A percentile compares a stretch with the other conserved stretches of the same genome.
These are phyloP conservation scores for Pteruthius melanotis DNA, from an alignment of 2,113 vertebrate genomes.

Conservation along the genomic window DNA sequence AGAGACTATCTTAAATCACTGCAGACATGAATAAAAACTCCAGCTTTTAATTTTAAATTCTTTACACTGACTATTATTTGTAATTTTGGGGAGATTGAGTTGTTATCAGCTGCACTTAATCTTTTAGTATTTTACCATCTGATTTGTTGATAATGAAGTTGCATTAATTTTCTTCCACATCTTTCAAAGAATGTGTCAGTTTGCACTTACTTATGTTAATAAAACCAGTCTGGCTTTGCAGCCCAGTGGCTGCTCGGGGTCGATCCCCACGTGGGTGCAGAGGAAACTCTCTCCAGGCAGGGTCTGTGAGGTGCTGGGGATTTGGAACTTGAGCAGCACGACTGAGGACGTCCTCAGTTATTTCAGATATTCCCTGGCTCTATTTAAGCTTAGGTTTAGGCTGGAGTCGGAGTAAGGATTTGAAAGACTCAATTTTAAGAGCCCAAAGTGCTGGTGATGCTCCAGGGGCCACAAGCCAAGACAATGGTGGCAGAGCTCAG, in stretches of 20 bases:
- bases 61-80: background rate
- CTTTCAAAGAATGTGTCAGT: background rate
- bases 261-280: background rate
- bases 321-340: background rate
- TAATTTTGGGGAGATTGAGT: background rate
- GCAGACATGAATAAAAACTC: background rate
- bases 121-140: background rate
- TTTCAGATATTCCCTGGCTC: background rate
- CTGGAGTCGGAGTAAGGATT: background rate
- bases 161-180: background rate
- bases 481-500: background rate
- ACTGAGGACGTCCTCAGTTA: background rate
- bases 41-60: slow-evolving; percentile 2
- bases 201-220: background rate
- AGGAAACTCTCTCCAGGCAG: background rate
- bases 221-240: background rate
- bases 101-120: background rate
- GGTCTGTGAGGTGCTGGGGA: background rate
- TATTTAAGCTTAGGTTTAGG: background rate
- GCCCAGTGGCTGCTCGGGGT: background rate
- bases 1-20: slow-evolving; percentile 14
- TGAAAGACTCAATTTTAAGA: background rate
- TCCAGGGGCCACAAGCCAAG: background rate
- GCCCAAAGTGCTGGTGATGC: background rate
- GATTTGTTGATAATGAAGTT: background rate